A percentile compares a stretch with the other conserved stretches of the same genome.
These are phyloP conservation scores for Megaustenia siamemsis DNA, from an alignment of 2,888 invertebrate genomes.

Conservation along the genomic window DNA sequence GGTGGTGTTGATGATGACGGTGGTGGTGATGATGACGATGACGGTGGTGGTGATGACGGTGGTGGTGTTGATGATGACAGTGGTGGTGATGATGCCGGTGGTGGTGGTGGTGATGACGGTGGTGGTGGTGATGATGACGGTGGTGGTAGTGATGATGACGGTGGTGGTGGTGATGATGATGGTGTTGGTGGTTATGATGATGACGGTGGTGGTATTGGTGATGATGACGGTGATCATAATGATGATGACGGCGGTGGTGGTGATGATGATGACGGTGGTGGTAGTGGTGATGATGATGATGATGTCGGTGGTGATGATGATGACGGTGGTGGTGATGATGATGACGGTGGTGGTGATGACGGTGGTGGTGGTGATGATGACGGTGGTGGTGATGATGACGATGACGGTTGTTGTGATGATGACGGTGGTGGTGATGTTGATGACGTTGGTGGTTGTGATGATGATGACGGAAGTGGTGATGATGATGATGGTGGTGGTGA, in stretches of 20 bases:
- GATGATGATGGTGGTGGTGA: background rate
- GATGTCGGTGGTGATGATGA: background rate
- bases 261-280: background rate
- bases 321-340: background rate
- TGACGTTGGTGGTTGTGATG: too few relatives aligned
- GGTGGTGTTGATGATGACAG: background rate
- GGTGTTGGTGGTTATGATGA: background rate
- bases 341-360: background rate
- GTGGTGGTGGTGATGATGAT: background rate
- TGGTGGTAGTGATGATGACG: background rate
- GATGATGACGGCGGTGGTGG: background rate
- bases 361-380: too few relatives aligned
- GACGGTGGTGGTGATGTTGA: too few relatives aligned
- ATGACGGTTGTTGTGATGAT: too few relatives aligned
- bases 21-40: background rate
- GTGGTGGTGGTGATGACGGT: background rate
- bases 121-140: background rate
- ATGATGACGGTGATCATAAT: background rate
- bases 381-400: background rate
- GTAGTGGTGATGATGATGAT: background rate
- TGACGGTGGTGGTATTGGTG: background rate
- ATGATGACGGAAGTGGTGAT: too few relatives aligned
- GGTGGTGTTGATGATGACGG: too few relatives aligned
- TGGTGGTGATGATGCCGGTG: background rate
- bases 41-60: background rate